Evolutionary conservation across 2,113 vertebrate genomes (phyloP).

Genomic region (Turdus rufiventris): DNA sequence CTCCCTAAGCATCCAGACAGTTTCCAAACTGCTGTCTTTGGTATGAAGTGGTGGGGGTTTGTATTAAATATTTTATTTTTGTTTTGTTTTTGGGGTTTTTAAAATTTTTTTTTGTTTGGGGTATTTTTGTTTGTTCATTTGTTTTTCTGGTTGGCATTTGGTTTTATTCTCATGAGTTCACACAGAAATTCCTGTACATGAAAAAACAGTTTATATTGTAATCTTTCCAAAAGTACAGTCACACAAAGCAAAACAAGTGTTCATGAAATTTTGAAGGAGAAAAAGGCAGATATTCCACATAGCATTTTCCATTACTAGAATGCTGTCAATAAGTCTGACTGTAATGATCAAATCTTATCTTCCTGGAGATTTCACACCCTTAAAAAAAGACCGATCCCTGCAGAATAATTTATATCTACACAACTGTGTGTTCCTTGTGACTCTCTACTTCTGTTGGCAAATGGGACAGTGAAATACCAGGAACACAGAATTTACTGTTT

Average conservation of each 20-base stretch:
- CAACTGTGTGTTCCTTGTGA: neutral
- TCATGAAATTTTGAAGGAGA: neutral
- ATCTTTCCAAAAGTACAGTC: neutral
- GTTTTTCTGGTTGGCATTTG: too few relatives aligned
- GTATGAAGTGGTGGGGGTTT: neutral
- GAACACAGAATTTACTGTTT: neutral
- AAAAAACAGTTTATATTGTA: neutral
- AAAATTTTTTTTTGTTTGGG: neutral
- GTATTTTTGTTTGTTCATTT: neutral
- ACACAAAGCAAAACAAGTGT: neutral
- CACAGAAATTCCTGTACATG: neutral
- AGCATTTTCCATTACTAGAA: neutral
- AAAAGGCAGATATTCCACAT: neutral
- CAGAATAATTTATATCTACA: neutral
- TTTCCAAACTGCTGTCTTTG: neutral
- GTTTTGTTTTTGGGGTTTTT: too few relatives aligned
- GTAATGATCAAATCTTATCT: neutral
- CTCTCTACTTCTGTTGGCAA: neutral
- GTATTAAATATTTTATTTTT: neutral
- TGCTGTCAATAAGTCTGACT: neutral
- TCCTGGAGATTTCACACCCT: neutral
- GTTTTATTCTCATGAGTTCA: neutral
- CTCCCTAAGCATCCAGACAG: constrained; percentile 29
- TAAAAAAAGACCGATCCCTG: neutral
- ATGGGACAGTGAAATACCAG: neutral